Base-by-base conservation (phyloP, 2,888 invertebrate species). In the Anodontia alba region DNA sequence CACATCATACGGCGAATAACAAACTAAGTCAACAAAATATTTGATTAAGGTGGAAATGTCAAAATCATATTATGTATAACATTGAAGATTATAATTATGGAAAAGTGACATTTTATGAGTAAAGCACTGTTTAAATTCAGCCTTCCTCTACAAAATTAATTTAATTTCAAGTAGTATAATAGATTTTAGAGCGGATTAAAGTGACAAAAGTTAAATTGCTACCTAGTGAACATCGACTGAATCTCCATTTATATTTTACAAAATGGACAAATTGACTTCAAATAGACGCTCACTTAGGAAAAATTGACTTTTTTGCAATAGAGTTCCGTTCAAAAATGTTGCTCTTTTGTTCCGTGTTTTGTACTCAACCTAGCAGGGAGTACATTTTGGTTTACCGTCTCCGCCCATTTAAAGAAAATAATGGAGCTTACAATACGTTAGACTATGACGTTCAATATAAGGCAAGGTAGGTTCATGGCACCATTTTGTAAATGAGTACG, bases 261-360 rank as follows among this genome's bases (percentile, higher is more conserved):
- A 62, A 62, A 62, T 62, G 62, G 33, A 62, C 62, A 62, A 62
- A 62, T 62, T 62, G 62, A 62, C 62, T 62, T 62, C 33, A 31
- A 62, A 62, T 62, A 33, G 62, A 33, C 62, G 62, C 33, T 33
- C 62, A 62, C 62, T 62, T 62, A 62, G 31, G 62, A 33, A 62
- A 62, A 62, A 62, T 62, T 62, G 62, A 62, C 62, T 62, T 62
- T 62, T 29, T 12, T 1, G 62, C 62, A 62, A 62, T 33, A 62
- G 62, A 20, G 33, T 62, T 62, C 62, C 62, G 62, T 62, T 62
- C 33, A 62, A 62, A 62, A 62, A 62, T 33, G 31, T 17, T 33
- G 33, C 33, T 33, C 62, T 62, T 62, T 62, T 62, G 62, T 62
- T 62, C 33, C 33, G 12, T 23, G 62, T 33, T 62, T 62, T 62